Base-by-base conservation (phyloP, 2,888 invertebrate species). In the Eurytoma adleriae region DNA sequence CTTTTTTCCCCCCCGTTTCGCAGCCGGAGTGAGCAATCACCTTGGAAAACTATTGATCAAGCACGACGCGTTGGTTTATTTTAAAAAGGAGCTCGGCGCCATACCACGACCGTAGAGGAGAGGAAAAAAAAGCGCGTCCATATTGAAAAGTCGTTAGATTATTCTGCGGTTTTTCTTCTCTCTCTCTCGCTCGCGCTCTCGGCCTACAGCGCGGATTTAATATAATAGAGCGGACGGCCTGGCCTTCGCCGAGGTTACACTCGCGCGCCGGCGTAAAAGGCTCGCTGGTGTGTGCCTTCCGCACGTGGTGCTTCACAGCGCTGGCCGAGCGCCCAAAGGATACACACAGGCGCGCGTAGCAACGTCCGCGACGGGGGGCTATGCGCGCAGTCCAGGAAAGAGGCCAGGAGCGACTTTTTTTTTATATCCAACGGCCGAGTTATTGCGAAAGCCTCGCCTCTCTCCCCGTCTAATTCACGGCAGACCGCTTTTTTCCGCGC, bases 401-500 rank as follows among this genome's bases (percentile, higher is more conserved):
- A 59, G 66, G 27, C 56, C 61, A 40, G 79, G 66, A 59, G 73
- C 67, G 30, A 62, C 61, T 27, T 74, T 52, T 61, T 78, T 80
- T 74, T 78, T 64, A 50, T 72, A 70, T 71, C 69, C 66, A 54
- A 54, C 59, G 66, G 30, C 62, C 24, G 59, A 75, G 40, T 59
- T 54, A 79, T 79, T 81, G 81, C 76, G 80, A 78, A 82, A 83
- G 80, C 76, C 77, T 56, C 61, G 70, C 78, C 74, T 80, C 68
- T 83, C 81, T 80, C 74, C 82, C 83, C 84, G 82, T 85, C 82
- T 84, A 85, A 86, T 85, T 85, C 84, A 84, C 83, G 83, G 84
- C 83, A 82, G 82, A 82, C 81, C 67, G 72, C 79, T 78, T 82
- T 82, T 82, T 72, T 68, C 64, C 50, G 48, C 12, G 57, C 59